Conservation (phyloP, 2,888 invertebrate species). For the Limnephilus rhombicus region DNA sequence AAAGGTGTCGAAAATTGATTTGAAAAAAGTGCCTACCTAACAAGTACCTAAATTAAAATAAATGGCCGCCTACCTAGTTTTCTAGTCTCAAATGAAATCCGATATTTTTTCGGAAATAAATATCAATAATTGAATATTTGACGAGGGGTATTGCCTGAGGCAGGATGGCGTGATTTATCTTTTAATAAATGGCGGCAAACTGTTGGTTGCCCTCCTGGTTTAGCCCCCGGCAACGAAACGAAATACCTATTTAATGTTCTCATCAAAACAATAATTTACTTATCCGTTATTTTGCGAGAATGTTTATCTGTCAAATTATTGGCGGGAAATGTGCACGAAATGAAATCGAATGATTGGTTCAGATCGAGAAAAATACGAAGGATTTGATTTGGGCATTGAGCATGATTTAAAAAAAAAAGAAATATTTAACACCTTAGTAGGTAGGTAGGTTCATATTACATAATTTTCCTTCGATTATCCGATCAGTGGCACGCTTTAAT, state of each 20-base stretch:
- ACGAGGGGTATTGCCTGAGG: not conserved
- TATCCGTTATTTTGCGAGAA: not conserved
- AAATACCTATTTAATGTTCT: not conserved
- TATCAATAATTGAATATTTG: constrained; percentile 15
- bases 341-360: not conserved
- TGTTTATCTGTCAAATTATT: not conserved
- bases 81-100: not conserved
- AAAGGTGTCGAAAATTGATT: not conserved
- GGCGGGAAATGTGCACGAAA: not conserved
- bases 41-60: not conserved
- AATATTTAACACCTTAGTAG: too few species aligned
- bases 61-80: not conserved
- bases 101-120: not conserved
- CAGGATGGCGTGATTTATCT: constrained; percentile 13
- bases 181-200: not conserved
- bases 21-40: not conserved
- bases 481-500: too few species aligned
- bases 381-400: not conserved
- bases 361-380: not conserved
- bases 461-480: too few species aligned
- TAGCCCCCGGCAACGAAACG: not conserved
- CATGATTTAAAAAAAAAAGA: not conserved
- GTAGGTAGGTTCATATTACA: too few species aligned
- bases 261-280: constrained; percentile 24
- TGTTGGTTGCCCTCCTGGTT: constrained; percentile 1